Conservation (phyloP, 2,888 invertebrate species). For the Ditylenchus weischeri region DNA sequence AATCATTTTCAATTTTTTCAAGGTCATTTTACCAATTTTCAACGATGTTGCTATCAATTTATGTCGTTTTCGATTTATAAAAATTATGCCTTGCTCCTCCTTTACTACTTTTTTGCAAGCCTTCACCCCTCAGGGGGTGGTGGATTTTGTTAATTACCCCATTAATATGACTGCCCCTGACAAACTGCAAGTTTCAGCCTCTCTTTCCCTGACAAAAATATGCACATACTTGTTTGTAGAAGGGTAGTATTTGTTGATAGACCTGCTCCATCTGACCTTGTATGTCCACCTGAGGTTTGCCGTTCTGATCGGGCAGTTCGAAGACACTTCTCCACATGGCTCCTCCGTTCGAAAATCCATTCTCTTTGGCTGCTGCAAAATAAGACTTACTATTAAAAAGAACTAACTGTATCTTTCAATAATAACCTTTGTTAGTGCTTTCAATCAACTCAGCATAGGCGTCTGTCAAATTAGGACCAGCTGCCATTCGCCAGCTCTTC, state of each 20-base stretch:
- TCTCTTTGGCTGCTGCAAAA: constrained; percentile 47
- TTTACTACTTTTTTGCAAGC: too few species aligned
- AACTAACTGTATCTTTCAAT: not conserved
- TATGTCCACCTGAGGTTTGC: constrained; percentile 39
- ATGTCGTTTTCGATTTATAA: too few species aligned
- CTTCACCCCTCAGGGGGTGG: too few species aligned
- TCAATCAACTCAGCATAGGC: constrained; percentile 47
- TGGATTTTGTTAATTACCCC: too few species aligned
- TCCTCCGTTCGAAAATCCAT: constrained; percentile 55
- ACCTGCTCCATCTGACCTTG: constrained; percentile 44
- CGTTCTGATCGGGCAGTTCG: constrained; percentile 44
- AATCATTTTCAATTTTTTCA: too few species aligned
- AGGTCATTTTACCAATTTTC: too few species aligned
- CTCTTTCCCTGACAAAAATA: too few species aligned
- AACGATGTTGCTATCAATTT: too few species aligned
- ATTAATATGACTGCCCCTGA: too few species aligned
- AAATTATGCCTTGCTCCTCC: too few species aligned
- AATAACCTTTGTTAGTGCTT: constrained; percentile 49
- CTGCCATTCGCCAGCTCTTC: constrained; percentile 37
- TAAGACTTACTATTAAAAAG: not conserved
- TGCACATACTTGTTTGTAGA: constrained; percentile 49
- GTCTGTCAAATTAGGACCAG: constrained; percentile 32
- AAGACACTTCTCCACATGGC: constrained; percentile 58
- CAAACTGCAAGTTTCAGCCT: too few species aligned
- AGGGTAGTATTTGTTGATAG: constrained; percentile 50